Evolutionary conservation across 2,888 invertebrate genomes (phyloP).

Genomic region (Pristionchus maxplancki): DNA sequence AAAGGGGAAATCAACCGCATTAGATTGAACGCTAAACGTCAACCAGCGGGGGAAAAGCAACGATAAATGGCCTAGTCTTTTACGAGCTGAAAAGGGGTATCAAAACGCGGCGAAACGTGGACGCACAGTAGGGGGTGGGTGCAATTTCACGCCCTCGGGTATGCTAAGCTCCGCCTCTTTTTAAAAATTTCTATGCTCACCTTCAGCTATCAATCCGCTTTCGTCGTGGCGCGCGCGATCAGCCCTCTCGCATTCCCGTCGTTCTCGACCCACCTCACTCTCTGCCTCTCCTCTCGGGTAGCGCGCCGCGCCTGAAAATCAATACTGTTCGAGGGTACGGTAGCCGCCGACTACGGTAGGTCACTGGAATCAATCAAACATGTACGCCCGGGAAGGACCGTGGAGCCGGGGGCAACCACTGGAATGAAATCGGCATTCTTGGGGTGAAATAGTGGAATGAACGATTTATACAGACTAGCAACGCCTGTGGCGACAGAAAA

Average conservation of each 20-base stretch:
- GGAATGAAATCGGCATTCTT: background rate
- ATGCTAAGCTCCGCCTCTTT: background rate
- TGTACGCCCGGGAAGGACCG: background rate
- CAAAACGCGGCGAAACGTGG: background rate
- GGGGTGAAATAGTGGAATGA: background rate
- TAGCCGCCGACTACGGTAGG: background rate
- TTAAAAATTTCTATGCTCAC: background rate
- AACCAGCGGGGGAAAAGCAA: background rate
- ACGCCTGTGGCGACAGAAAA: background rate
- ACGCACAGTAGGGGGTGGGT: background rate
- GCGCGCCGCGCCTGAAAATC: constrained; percentile 33
- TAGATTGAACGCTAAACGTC: constrained; percentile 4
- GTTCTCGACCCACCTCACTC: background rate
- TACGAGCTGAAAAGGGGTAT: background rate
- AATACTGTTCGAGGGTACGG: background rate
- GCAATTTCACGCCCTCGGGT: background rate
- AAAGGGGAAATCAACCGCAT: background rate
- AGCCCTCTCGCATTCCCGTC: constrained; percentile 18
- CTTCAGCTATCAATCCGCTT: background rate
- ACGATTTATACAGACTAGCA: constrained; percentile 34
- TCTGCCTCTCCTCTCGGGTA: background rate
- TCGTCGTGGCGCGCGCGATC: background rate
- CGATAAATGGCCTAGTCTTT: background rate
- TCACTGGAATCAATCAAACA: background rate
- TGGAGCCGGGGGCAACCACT: background rate